Base-by-base conservation (phyloP, 2,113 vertebrate species). In the Aspidoscelis tigris region DNA sequence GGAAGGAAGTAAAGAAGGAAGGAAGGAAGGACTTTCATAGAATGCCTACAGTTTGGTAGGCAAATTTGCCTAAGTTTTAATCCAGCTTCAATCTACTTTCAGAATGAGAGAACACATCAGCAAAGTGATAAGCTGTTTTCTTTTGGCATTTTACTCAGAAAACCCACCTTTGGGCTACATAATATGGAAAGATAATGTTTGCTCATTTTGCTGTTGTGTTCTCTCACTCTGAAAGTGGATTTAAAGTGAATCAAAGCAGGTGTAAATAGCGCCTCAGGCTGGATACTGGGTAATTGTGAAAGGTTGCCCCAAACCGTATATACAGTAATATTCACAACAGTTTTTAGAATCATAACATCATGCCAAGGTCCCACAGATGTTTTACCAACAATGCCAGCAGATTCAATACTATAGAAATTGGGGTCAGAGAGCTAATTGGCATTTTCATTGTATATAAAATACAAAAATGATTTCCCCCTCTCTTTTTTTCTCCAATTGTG, bases 1-100 rank as follows among this genome's bases (percentile, higher is more conserved):
- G 0, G 0, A 79, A 5, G 47, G 47, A 50, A 50, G 47, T 4
- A 50, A 50, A 9, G 47, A 50, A 50, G 47, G 47, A 50, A 50
- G 47, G 47, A 50, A 50, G 47, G 47, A 71, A 11, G 77, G 1
- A 78, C 50, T 88, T 87, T 78, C 69, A 6, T 22, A 50, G 78
- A 76, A 72, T 8, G 77, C 6, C 11, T 55, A 89, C 87, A 58
- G 43, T 4, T 24, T 2, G 33, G 33, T 33, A 33, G 33, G 33
- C 33, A 33, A 33, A 14, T 55, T 55, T 55, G 55, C 55, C 33
- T 33, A 55, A 55, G 14, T 55, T 55, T 55, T 55, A 55, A 55
- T 9, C 70, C 86, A 86, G 84, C 84, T 33, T 33, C 33, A 33
- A 33, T 33, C 33, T 33, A 33, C 33, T 33, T 33, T 33, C 33